A percentile compares a stretch with the other conserved stretches of the same genome.
These are phyloP conservation scores for Apeira syringaria DNA, from an alignment of 2,888 invertebrate genomes.

Conservation along the genomic window DNA sequence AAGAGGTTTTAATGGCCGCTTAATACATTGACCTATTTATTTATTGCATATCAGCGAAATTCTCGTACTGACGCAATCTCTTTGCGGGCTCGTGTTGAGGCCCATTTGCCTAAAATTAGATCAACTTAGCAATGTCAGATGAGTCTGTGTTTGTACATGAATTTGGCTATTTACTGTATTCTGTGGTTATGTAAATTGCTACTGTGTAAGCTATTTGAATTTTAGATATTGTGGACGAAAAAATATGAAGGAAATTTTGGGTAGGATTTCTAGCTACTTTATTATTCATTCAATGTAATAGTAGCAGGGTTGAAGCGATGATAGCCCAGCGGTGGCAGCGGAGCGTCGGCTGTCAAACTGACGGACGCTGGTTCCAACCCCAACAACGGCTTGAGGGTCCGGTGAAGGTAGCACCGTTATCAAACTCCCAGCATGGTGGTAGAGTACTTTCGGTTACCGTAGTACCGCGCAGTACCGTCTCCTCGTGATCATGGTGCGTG, in stretches of 20 bases:
- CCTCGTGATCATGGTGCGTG: too few species aligned
- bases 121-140: slow-evolving; percentile 15
- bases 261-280: too few species aligned
- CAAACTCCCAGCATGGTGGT: too few species aligned
- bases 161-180: slow-evolving; percentile 1
- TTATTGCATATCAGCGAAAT: slow-evolving; percentile 37
- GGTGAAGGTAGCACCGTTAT: too few species aligned
- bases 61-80: slow-evolving; percentile 32
- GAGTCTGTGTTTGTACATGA: slow-evolving; percentile 6
- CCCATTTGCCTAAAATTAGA: slow-evolving; percentile 13
- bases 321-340: too few species aligned
- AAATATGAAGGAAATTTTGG: background rate
- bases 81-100: slow-evolving; percentile 13
- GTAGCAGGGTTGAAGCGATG: too few species aligned
- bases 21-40: slow-evolving; percentile 36
- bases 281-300: too few species aligned
- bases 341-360: too few species aligned
- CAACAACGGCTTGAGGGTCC: too few species aligned
- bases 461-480: too few species aligned
- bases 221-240: background rate
- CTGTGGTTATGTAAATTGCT: background rate
- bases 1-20: slow-evolving; percentile 27
- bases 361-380: too few species aligned
- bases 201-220: slow-evolving; percentile 2
- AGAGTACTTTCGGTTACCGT: too few species aligned